Conservation (phyloP, 2,113 vertebrate genomes). For the Lepus timidus region DNA sequence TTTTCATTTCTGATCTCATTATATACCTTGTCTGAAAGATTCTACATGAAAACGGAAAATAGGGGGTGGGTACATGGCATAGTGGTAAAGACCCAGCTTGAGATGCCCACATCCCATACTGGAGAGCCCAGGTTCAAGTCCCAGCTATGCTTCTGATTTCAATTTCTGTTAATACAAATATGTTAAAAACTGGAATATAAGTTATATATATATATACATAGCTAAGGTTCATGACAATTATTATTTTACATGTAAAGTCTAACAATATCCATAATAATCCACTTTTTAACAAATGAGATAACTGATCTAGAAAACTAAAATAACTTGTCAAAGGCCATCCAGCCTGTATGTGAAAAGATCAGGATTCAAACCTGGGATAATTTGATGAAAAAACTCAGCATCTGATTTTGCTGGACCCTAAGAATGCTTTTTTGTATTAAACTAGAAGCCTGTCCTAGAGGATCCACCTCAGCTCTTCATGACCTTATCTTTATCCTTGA, state of each 20-base stretch:
- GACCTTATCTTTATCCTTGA: neutral
- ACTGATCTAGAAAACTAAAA: neutral
- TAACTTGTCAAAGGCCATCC: neutral
- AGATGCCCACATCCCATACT: no score
- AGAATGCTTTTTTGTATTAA: neutral
- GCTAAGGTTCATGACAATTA: neutral
- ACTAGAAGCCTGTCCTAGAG: neutral
- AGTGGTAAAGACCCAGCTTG: no score
- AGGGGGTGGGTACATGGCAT: no score
- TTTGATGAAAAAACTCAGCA: neutral
- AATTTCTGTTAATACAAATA: no score
- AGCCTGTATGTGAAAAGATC: neutral
- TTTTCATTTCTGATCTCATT: neutral
- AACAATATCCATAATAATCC: neutral
- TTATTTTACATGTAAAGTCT: neutral
- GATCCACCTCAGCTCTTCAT: neutral
- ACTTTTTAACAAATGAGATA: neutral
- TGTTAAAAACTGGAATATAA: neutral
- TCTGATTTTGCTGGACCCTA: neutral
- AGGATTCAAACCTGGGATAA: neutral
- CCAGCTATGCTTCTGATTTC: no score
- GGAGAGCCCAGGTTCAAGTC: no score
- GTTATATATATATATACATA: neutral
- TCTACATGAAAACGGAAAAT: neutral
- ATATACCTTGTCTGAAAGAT: neutral